Conservation (phyloP, 2,888 invertebrate genomes). For the Pseudeuparius sepicola region DNA sequence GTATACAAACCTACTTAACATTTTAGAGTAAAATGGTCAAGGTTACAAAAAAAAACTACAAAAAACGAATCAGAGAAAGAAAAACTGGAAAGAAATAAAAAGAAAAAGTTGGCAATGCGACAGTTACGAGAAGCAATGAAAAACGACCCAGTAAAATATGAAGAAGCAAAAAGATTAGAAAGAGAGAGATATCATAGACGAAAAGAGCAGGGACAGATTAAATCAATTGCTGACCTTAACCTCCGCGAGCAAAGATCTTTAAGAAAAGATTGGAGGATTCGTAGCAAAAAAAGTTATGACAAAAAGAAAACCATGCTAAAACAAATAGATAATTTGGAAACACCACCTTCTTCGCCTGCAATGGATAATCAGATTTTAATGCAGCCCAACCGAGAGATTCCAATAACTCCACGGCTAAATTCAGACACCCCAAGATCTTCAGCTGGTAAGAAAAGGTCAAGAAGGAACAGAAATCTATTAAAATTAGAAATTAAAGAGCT, state of each 20-base stretch:
- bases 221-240: slow-evolving; percentile 5
- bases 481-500: slow-evolving; percentile 5
- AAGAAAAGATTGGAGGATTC: slow-evolving; percentile 7
- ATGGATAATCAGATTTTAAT: slow-evolving; percentile 1
- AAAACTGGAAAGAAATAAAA: slow-evolving; percentile 1
- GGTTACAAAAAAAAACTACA: slow-evolving; percentile 8
- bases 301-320: no score
- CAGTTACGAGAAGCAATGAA: no score
- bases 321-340: slow-evolving; percentile 4
- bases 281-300: slow-evolving; percentile 9
- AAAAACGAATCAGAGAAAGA: slow-evolving; percentile 5
- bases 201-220: slow-evolving; percentile 8
- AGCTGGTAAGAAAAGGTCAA: slow-evolving; percentile 6
- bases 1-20: no score
- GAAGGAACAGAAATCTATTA: slow-evolving; percentile 5
- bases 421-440: slow-evolving; percentile 3
- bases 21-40: slow-evolving; percentile 10
- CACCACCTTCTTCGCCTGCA: neutral
- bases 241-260: slow-evolving; percentile 7
- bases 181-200: slow-evolving; percentile 8
- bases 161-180: slow-evolving; percentile 7
- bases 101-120: no score
- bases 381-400: no score
- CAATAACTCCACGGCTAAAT: no score
- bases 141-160: slow-evolving; percentile 7